phyloP scores from a whole-genome alignment of 2,113 vertebrate species.

The Anguilla japonica region DNA sequence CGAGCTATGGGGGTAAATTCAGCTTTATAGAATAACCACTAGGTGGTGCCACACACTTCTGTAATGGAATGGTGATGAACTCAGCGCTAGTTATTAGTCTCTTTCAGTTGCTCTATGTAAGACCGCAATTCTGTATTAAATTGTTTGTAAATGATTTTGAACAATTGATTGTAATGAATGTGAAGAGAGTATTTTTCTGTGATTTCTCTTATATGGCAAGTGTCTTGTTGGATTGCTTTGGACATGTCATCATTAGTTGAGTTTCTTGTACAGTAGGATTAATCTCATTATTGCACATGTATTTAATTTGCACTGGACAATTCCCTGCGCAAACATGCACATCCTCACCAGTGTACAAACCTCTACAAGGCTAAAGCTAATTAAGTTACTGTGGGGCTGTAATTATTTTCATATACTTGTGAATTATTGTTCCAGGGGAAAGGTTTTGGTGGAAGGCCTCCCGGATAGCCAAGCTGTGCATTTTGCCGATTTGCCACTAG shows the following conservation, averaged over 20 bases:
- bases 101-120: neutral
- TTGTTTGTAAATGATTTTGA: neutral
- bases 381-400: neutral
- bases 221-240: neutral
- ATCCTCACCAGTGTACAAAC: neutral
- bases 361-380: neutral
- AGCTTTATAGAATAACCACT: neutral
- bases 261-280: neutral
- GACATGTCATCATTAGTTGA: neutral
- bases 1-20: neutral
- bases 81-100: neutral
- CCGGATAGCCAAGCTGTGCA: neutral
- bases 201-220: neutral
- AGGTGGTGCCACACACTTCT: slow-evolving; percentile 1
- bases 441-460: neutral
- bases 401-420: neutral
- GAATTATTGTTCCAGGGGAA: neutral
- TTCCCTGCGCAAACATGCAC: neutral
- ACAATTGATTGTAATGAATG: neutral
- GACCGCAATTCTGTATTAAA: neutral
- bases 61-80: neutral
- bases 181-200: neutral
- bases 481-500: neutral
- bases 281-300: neutral
- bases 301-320: neutral